Conservation (phyloP, 2,797 vertebrate genomes). For the Acropternis orthonyx region DNA sequence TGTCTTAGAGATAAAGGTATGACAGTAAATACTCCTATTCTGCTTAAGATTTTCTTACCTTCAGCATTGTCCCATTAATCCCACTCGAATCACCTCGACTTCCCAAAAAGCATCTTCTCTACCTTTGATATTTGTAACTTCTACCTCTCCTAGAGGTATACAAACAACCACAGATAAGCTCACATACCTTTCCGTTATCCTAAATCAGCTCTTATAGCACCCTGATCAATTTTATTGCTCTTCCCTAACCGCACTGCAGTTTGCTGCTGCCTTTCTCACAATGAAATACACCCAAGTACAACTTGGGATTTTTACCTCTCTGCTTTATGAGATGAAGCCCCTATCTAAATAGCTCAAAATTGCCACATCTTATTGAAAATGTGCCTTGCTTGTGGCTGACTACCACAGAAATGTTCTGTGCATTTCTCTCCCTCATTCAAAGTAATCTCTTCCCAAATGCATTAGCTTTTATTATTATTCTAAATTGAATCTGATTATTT, state of each 20-base stretch:
- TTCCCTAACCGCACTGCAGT: neutral
- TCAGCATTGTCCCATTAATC: neutral
- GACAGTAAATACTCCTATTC: neutral
- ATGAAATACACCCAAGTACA: neutral
- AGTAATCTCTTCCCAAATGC: slow-evolving; percentile 24
- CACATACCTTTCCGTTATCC: accelerated
- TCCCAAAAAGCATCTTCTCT: neutral
- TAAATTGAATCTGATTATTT: slow-evolving; percentile 43
- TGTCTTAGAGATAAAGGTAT: neutral
- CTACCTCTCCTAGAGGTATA: neutral
- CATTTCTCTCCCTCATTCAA: neutral
- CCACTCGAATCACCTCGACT: neutral
- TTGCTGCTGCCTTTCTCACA: neutral
- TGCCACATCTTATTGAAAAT: neutral
- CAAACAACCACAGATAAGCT: neutral
- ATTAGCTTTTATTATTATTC: slow-evolving; percentile 57
- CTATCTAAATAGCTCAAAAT: neutral
- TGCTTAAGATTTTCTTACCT: neutral
- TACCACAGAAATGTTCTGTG: neutral
- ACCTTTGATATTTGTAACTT: neutral
- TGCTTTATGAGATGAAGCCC: neutral
- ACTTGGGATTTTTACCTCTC: neutral
- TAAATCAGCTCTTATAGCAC: neutral
- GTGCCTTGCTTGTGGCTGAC: neutral
- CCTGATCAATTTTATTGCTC: neutral